phyloP scores from a whole-genome alignment of 2,113 vertebrate genomes.

The Mungos mungo region DNA sequence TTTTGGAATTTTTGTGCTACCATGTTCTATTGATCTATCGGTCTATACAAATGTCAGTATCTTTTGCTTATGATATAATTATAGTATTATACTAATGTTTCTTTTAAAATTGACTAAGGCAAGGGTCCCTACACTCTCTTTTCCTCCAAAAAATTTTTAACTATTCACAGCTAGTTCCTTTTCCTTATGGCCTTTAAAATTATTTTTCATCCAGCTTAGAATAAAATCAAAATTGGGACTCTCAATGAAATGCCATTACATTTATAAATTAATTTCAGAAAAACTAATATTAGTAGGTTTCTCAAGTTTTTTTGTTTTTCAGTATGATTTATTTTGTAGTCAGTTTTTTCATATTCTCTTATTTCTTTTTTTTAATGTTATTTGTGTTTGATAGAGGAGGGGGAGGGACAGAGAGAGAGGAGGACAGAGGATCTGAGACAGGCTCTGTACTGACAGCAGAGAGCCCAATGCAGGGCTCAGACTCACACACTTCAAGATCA shows the following conservation, averaged over 20 bases:
- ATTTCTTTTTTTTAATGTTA: not conserved
- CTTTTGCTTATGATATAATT: not conserved
- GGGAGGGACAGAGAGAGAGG: no score
- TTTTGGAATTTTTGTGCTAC: conserved; percentile 7
- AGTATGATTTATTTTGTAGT: not conserved
- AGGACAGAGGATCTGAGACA: no score
- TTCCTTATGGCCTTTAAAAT: not conserved
- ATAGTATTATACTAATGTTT: not conserved
- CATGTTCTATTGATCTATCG: not conserved
- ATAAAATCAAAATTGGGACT: not conserved
- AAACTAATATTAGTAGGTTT: not conserved
- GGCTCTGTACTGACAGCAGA: no score
- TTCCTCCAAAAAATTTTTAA: not conserved
- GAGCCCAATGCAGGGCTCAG: no score
- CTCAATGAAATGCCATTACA: not conserved
- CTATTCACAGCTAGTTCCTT: not conserved
- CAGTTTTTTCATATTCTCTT: not conserved
- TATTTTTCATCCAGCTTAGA: not conserved
- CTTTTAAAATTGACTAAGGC: not conserved
- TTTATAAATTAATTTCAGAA: not conserved
- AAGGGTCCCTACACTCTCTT: not conserved
- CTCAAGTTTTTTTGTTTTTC: not conserved
- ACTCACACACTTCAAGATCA: no score
- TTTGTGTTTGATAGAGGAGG: no score
- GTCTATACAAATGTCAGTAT: not conserved